phyloP scores from a whole-genome alignment of 2,888 invertebrate species.

The Agrochola circellaris region DNA sequence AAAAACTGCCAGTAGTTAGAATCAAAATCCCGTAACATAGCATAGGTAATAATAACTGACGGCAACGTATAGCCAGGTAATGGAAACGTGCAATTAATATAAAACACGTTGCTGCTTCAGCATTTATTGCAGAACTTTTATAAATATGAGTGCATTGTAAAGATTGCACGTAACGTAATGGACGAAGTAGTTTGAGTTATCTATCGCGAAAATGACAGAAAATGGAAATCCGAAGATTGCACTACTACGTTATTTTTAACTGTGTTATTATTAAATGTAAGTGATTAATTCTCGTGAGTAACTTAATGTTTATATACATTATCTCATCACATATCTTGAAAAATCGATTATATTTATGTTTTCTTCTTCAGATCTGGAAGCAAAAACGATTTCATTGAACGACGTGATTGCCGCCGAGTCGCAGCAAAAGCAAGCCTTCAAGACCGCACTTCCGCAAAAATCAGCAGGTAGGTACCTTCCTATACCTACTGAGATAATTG shows the following conservation, averaged over 20 bases:
- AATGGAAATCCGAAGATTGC: constrained; percentile 83
- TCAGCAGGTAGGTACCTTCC: constrained; percentile 69
- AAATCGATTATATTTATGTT: constrained; percentile 1
- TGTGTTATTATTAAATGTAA: constrained; percentile 73
- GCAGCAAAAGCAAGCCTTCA: constrained; percentile 67
- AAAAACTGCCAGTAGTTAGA: not conserved
- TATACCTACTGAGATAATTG: not conserved
- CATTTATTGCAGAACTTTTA: constrained; percentile 55
- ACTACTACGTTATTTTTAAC: constrained; percentile 78
- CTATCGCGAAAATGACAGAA: constrained; percentile 82
- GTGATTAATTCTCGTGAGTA: constrained; percentile 65
- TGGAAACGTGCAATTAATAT: constrained; percentile 61
- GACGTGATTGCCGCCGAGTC: constrained; percentile 81
- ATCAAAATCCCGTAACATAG: constrained; percentile 27
- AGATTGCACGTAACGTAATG: constrained; percentile 66
- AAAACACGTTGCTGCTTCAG: constrained; percentile 48
- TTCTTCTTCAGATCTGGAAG: constrained; percentile 74
- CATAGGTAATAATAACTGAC: constrained; percentile 8
- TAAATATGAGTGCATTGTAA: constrained; percentile 67
- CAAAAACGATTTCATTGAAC: constrained; percentile 84
- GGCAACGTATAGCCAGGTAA: constrained; percentile 28
- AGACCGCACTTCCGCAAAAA: constrained; percentile 64
- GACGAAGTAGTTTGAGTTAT: constrained; percentile 57
- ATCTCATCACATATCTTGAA: not conserved
- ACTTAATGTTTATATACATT: no score